phyloP scores from a whole-genome alignment of 2,113 vertebrate species.

The Electrona antarctica region DNA sequence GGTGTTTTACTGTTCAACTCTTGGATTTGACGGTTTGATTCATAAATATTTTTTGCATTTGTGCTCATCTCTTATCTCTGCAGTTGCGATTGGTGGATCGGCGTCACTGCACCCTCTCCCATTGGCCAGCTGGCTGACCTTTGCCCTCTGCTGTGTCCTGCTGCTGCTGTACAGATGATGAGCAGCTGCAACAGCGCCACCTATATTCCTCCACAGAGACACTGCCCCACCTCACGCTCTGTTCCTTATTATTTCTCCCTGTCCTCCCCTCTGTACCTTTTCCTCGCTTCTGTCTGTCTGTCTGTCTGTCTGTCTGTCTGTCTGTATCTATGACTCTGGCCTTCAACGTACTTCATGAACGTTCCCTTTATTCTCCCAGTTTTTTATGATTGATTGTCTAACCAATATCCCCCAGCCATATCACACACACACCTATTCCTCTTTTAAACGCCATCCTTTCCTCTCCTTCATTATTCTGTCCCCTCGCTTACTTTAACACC shows the following conservation, averaged over 20 bases:
- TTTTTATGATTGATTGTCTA: too few relatives aligned
- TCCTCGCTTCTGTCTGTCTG: not conserved
- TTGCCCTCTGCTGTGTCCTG: conserved; percentile 64
- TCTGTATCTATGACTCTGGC: too few relatives aligned
- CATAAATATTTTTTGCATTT: too few relatives aligned
- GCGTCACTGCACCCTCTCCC: conserved; percentile 47
- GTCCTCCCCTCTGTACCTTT: conserved; percentile 13
- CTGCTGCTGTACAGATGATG: conserved; percentile 80
- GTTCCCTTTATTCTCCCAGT: too few relatives aligned
- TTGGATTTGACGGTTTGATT: too few relatives aligned
- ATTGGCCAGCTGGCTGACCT: conserved; percentile 63
- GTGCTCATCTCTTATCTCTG: conserved; percentile 32
- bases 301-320: conserved; percentile 13
- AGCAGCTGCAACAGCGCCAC: conserved; percentile 52
- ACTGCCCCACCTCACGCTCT: conserved; percentile 62
- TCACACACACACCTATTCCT: too few relatives aligned
- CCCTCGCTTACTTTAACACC: too few relatives aligned
- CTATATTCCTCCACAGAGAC: conserved; percentile 68
- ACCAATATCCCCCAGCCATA: too few relatives aligned
- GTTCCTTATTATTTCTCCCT: conserved; percentile 30
- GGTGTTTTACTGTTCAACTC: too few relatives aligned
- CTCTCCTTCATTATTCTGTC: conserved; percentile 23
- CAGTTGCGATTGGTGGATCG: conserved; percentile 76
- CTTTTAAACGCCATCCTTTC: conserved; percentile 15
- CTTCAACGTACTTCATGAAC: too few relatives aligned